These are phyloP conservation scores for Dryocosmus kuriphilus DNA, from an alignment of 2,888 invertebrate species.

Conservation along the genomic window DNA sequence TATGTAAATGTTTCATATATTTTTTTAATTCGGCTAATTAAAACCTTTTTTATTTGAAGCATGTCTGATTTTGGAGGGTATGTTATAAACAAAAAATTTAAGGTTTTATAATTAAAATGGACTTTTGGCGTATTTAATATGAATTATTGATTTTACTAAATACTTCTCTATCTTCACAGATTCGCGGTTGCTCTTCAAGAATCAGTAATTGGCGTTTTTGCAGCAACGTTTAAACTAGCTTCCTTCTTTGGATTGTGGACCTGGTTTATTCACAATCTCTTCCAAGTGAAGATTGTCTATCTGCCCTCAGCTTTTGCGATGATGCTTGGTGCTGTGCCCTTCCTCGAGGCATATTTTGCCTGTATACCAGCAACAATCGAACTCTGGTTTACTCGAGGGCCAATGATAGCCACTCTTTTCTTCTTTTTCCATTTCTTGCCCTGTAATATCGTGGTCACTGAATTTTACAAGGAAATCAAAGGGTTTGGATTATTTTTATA, in stretches of 20 bases:
- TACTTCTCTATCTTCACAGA: slow-evolving; percentile 72
- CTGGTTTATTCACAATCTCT: slow-evolving; percentile 97
- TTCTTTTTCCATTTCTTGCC: slow-evolving; percentile 93
- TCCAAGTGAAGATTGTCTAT: slow-evolving; percentile 96
- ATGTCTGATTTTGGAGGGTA: slow-evolving; percentile 65
- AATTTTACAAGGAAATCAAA: slow-evolving; percentile 98
- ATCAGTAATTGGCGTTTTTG: slow-evolving; percentile 95
- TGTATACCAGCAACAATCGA: slow-evolving; percentile 96
- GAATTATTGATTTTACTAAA: background rate
- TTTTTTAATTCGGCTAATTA: slow-evolving; percentile 45
- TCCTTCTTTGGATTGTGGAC: slow-evolving; percentile 98
- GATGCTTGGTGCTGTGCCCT: slow-evolving; percentile 95
- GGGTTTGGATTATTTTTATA: slow-evolving; percentile 81
- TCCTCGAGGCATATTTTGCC: slow-evolving; percentile 97
- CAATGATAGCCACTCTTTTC: slow-evolving; percentile 89
- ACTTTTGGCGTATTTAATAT: background rate
- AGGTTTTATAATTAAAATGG: background rate
- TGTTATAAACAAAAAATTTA: slow-evolving; percentile 48
- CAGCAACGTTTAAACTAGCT: slow-evolving; percentile 97
- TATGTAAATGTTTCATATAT: too few relatives aligned
- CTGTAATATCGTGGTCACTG: slow-evolving; percentile 94
- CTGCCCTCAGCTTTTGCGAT: slow-evolving; percentile 96
- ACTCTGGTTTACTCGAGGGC: slow-evolving; percentile 94
- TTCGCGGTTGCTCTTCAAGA: slow-evolving; percentile 91
- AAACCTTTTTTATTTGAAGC: slow-evolving; percentile 57